Evolutionary conservation across 2,888 invertebrate species (phyloP).

Genomic region (Catonia carolina): DNA sequence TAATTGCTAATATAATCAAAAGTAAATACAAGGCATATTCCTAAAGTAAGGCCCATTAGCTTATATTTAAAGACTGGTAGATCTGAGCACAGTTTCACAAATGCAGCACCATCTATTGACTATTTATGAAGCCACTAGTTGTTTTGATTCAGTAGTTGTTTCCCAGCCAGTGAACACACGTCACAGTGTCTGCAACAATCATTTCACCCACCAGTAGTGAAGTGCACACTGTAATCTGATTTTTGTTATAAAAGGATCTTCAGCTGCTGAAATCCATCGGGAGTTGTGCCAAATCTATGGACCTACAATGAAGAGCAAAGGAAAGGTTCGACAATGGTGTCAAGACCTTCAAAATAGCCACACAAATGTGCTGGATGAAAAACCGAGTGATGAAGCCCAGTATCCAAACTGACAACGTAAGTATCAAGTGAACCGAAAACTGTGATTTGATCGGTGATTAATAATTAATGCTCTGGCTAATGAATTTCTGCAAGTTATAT

Average conservation of each 20-base stretch:
- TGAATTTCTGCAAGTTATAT: neutral
- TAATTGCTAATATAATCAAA: too few species aligned
- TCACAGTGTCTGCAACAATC: too few species aligned
- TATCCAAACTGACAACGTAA: neutral
- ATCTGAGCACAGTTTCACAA: too few species aligned
- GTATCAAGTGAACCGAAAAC: neutral
- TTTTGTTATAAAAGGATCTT: slow-evolving; percentile 3
- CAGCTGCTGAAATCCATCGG: slow-evolving; percentile 5
- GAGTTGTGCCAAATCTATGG: neutral
- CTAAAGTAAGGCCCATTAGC: too few species aligned
- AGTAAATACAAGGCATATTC: too few species aligned
- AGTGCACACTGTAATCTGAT: too few species aligned
- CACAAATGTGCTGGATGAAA: slow-evolving; percentile 7
- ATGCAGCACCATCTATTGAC: too few species aligned
- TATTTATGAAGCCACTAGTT: too few species aligned
- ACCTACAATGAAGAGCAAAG: slow-evolving; percentile 7
- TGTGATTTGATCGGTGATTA: neutral
- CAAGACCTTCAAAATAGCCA: slow-evolving; percentile 6
- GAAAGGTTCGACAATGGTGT: slow-evolving; percentile 9
- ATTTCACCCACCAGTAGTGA: too few species aligned
- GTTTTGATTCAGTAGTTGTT: too few species aligned
- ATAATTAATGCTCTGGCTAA: slow-evolving; percentile 2
- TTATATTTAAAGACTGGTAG: too few species aligned
- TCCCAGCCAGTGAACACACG: too few species aligned
- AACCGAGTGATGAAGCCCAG: slow-evolving; percentile 4